Evolutionary conservation across 2,888 invertebrate genomes (phyloP).

Genomic region (Quadroppia sp.): DNA sequence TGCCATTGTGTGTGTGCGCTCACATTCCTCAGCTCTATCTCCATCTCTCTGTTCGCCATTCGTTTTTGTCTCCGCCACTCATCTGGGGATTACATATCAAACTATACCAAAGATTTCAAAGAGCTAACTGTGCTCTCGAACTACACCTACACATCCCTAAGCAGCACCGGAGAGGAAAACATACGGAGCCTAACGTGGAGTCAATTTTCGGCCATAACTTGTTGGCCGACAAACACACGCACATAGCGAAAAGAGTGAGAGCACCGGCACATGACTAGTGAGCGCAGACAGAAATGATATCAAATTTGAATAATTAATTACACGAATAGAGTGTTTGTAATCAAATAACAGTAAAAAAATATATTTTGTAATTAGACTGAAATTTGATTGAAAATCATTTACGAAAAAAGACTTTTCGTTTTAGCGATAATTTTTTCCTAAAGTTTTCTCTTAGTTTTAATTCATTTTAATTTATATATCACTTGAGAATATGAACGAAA

Average conservation of each 20-base stretch:
- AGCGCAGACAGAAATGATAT: not conserved
- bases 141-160: not conserved
- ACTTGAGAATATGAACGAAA: too few relatives aligned
- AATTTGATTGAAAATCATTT: not conserved
- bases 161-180: too few relatives aligned
- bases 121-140: not conserved
- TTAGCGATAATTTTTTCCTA: too few relatives aligned
- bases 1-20: not conserved
- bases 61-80: slow-evolving; percentile 1
- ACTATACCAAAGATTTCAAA: not conserved
- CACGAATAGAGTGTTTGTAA: not conserved
- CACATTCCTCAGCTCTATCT: not conserved
- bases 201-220: not conserved
- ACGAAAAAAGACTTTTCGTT: too few relatives aligned
- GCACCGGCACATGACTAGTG: not conserved
- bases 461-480: too few relatives aligned
- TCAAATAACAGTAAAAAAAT: not conserved
- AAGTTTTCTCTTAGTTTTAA: too few relatives aligned
- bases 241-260: not conserved
- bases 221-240: not conserved
- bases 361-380: not conserved
- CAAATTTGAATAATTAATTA: not conserved
- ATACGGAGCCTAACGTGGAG: too few relatives aligned
- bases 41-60: not conserved
- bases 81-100: slow-evolving; percentile 18